These are phyloP conservation scores for Rhinichthys osculus DNA, from an alignment of 2,797 vertebrate species.

Conservation along the genomic window DNA sequence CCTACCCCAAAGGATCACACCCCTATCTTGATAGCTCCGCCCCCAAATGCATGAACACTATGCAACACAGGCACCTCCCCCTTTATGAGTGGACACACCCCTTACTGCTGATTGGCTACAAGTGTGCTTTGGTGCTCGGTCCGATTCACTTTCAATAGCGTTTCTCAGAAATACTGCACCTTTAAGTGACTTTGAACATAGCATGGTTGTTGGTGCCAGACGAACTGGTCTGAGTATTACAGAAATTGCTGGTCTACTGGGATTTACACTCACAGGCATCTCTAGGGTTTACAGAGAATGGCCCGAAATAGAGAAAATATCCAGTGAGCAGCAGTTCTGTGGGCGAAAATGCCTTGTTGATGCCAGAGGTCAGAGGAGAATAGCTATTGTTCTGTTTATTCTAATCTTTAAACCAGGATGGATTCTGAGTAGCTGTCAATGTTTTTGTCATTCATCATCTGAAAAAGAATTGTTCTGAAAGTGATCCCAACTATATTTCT, in stretches of 20 bases:
- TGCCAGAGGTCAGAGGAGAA: constrained; percentile 53
- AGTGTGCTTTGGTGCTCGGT: no score
- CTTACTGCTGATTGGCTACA: no score
- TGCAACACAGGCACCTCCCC: no score
- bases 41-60: no score
- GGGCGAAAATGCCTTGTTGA: constrained; percentile 46
- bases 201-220: no score
- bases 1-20: no score
- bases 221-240: not conserved
- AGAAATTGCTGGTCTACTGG: not conserved
- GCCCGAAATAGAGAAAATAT: not conserved
- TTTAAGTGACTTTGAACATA: no score
- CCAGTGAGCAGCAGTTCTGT: constrained; percentile 30
- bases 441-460: not conserved
- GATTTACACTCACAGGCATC: not conserved
- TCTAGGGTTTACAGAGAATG: not conserved
- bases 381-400: not conserved
- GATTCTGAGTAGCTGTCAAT: not conserved
- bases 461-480: not conserved
- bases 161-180: no score
- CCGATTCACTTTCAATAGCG: no score
- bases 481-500: not conserved
- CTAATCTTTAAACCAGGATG: no score
- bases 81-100: no score
- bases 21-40: no score